Evolutionary conservation across 2,113 vertebrate genomes (phyloP), one percentile per base, ranked within the genome.

Genomic region (Oriolus oriolus): DNA sequence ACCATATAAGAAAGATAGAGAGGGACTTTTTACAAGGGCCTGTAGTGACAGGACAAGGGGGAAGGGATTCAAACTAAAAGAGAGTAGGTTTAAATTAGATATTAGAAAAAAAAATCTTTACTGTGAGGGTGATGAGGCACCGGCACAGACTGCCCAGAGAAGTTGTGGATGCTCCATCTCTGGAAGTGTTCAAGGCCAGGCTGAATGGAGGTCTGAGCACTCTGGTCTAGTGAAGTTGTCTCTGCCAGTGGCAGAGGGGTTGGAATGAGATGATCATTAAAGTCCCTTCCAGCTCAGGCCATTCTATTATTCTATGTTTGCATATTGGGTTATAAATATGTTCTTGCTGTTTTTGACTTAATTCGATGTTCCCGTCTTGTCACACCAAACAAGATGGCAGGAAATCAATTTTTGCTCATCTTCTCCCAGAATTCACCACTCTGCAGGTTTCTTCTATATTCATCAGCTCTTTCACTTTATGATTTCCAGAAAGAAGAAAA

Each of bases 391-490:
- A 56, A 65, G n/a, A 53, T 7, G 2, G 18, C 18, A 91, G 81
- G 35, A 30, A 74, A 63, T 61, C 0, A 3, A 12, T 56, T 93
- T 57, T 69, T 57, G 39, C 37, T 84, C 14, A 13, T 35, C 59
- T 84, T 73, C 71, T 90, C 45, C 6, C 54, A 84, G 45, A 7
- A 19, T 49, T 77, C 54, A 13, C 30, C 45, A 54, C 11, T 59
- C 52, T 69, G 16, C 28, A 84, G 13, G 24, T 82, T 52, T 59
- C 49, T 84, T 57, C 39, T 74, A 3, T 37, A 33, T 56, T 64
- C 1, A 0, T 14, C 0, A 1, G 9, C 23, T 53, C 23, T 35
- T 84, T 35, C 26, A 37, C 9, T 66, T 56, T 18, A 16, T 7
- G 1, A 59, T 75, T 84, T 71, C 39, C 33, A 89, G 39, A 63